These are phyloP conservation scores for Protonibea diacanthus DNA, from an alignment of 2,797 vertebrate genomes.

Conservation along the genomic window DNA sequence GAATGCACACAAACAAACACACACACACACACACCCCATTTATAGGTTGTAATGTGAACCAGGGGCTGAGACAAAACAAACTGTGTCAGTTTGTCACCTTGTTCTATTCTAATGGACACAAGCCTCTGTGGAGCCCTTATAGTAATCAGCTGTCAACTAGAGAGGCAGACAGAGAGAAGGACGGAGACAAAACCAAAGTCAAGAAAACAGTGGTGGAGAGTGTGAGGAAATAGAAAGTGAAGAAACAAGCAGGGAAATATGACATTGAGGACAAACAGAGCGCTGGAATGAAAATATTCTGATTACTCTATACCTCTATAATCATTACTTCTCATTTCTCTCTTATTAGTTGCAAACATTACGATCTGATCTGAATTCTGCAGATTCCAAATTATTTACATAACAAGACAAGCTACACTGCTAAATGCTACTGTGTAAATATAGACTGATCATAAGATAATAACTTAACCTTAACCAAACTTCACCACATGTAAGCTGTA, in stretches of 20 bases:
- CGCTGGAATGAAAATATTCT: conserved; percentile 39
- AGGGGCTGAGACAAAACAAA: conserved; percentile 35
- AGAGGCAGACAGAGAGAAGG: neutral
- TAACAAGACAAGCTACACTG: neutral
- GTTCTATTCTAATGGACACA: conserved; percentile 65
- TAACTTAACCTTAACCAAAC: neutral
- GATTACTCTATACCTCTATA: conserved; percentile 11
- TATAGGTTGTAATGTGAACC: conserved; percentile 43
- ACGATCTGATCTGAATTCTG: neutral
- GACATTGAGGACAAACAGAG: conserved; percentile 58
- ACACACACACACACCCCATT: conserved; percentile 1
- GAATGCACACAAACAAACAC: conserved; percentile 9
- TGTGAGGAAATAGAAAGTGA: neutral
- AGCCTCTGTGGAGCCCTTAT: conserved; percentile 46
- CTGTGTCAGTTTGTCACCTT: conserved; percentile 68
- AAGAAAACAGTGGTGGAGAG: neutral
- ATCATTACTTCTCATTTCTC: neutral
- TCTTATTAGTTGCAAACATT: neutral
- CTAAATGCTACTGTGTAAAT: neutral
- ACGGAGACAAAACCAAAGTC: conserved; percentile 3
- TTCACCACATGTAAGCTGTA: neutral
- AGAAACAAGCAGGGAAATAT: conserved; percentile 29
- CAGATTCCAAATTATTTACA: neutral
- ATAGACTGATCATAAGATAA: neutral
- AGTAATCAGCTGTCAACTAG: conserved; percentile 61